Percentiles rank a stretch among this genome's conserved stretches.
These are phyloP conservation scores for Steinernema scapterisci DNA, from an alignment of 2,888 invertebrate species.

Conservation along the genomic window DNA sequence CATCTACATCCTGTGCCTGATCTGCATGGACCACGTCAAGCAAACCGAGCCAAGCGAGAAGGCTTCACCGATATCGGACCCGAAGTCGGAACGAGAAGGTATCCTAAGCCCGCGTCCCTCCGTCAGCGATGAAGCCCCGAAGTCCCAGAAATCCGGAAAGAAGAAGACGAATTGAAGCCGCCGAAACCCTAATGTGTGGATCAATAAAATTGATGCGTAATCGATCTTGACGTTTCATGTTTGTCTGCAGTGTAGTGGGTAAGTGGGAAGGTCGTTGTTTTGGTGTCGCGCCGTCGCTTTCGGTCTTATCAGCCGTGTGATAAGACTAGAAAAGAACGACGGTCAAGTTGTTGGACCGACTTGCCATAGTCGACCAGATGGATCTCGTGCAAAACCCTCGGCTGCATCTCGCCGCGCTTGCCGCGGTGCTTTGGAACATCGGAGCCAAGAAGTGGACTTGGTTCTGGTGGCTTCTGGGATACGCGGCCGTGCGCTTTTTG, in stretches of 20 bases:
- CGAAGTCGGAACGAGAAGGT: not conserved
- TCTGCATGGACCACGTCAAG: not conserved
- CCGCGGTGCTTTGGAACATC: not conserved
- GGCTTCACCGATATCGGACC: not conserved
- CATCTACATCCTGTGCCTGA: not conserved
- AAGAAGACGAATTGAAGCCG: not conserved
- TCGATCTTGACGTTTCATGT: not conserved
- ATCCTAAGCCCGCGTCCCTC: not conserved
- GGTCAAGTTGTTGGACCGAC: not conserved
- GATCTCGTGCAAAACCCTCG: not conserved
- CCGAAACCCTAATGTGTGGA: not conserved
- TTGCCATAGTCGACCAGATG: not conserved
- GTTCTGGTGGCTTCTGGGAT: not conserved
- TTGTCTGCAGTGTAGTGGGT: not conserved
- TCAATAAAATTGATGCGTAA: constrained; percentile 13
- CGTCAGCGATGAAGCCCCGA: not conserved
- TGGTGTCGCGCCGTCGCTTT: not conserved
- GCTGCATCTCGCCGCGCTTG: not conserved
- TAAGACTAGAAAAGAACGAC: too few relatives aligned
- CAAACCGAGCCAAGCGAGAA: not conserved
- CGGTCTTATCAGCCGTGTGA: not conserved
- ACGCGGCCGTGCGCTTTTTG: not conserved
- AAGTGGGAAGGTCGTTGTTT: not conserved
- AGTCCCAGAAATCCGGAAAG: not conserved
- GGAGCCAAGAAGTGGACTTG: not conserved